phyloP scores from a whole-genome alignment of 2,888 invertebrate species.

The Ecliptopera silaceata region DNA sequence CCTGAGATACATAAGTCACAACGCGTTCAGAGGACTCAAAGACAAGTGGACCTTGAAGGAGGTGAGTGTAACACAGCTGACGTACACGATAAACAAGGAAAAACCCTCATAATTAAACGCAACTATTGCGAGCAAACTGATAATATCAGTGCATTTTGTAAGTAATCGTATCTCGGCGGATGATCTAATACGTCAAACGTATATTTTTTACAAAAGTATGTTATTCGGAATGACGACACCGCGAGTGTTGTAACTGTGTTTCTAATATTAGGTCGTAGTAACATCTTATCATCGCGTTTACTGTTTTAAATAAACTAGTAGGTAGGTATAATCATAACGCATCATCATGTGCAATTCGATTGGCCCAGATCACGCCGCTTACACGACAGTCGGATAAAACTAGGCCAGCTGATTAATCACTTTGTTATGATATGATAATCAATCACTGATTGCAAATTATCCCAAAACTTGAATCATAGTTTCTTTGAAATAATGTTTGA shows the following conservation, averaged over 20 bases:
- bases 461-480: conserved; percentile 44
- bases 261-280: conserved; percentile 43
- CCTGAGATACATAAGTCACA: conserved; percentile 81
- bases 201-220: conserved; percentile 41
- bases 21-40: conserved; percentile 80
- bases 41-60: conserved; percentile 79
- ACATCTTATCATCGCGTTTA: conserved; percentile 36
- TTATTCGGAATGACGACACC: conserved; percentile 44
- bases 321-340: conserved; percentile 39
- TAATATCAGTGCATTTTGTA: conserved; percentile 26
- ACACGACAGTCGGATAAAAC: conserved; percentile 65
- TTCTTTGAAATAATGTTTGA: conserved; percentile 11
- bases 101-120: conserved; percentile 28
- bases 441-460: conserved; percentile 61
- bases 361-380: conserved; percentile 71
- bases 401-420: conserved; percentile 74
- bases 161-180: conserved; percentile 26
- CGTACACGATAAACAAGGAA: conserved; percentile 26
- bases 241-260: conserved; percentile 43
- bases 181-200: conserved; percentile 36
- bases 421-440: conserved; percentile 62
- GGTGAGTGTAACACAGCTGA: conserved; percentile 53
- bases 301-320: conserved; percentile 40
- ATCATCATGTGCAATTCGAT: conserved; percentile 50
- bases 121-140: conserved; percentile 22